Percentiles rank a stretch among this genome's conserved stretches.
phyloP scores from a whole-genome alignment of 1,140 invertebrate species.

The Hylaeus anthracinus region DNA sequence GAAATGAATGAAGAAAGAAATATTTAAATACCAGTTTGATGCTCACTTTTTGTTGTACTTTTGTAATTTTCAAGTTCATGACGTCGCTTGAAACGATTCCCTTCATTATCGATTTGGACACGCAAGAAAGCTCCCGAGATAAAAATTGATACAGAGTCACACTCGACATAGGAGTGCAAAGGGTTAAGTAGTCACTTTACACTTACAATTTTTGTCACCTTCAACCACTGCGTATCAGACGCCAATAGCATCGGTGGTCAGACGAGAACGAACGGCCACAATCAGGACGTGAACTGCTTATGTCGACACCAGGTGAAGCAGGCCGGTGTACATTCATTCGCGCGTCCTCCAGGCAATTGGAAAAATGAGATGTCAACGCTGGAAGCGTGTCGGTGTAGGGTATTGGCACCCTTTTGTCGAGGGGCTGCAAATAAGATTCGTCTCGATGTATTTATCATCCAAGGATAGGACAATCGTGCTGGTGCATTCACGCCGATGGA shows the following conservation, averaged over 20 bases:
- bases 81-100: too few relatives aligned
- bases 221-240: too few relatives aligned
- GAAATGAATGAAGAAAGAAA: too few relatives aligned
- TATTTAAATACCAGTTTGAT: too few relatives aligned
- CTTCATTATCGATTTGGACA: too few relatives aligned
- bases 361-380: constrained; percentile 69
- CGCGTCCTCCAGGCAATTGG: constrained; percentile 1
- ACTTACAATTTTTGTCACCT: too few relatives aligned
- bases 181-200: too few relatives aligned
- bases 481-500: constrained; percentile 46
- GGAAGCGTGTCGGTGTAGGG: constrained; percentile 40
- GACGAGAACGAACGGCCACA: constrained; percentile 44
- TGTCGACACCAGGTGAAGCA: constrained; percentile 45
- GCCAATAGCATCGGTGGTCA: not conserved
- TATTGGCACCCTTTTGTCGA: constrained; percentile 57
- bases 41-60: too few relatives aligned
- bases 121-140: too few relatives aligned
- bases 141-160: too few relatives aligned
- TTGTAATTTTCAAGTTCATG: too few relatives aligned
- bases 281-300: constrained; percentile 45
- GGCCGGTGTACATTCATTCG: constrained; percentile 6
- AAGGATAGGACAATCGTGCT: constrained; percentile 66
- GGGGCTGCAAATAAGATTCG: constrained; percentile 58
- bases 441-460: constrained; percentile 67
- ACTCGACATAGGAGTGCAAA: too few relatives aligned